Evolutionary conservation across 1,140 invertebrate genomes (phyloP).

Genomic region (Drosophila arizonae): DNA sequence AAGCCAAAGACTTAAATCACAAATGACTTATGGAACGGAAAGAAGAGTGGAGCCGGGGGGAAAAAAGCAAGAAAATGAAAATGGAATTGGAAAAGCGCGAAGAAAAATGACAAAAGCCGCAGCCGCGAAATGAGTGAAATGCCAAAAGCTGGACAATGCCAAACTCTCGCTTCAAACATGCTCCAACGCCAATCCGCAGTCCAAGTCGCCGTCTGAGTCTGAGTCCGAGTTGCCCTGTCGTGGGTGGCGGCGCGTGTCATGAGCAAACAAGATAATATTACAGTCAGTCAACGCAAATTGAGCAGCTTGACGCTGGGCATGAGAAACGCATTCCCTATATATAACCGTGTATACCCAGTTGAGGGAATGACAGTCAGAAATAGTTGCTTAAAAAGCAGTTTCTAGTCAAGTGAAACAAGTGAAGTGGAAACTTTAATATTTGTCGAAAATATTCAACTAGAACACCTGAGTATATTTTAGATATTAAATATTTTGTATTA

Average conservation of each 20-base stretch:
- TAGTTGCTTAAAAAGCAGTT: neutral
- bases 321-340: neutral
- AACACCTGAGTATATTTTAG: too few species aligned
- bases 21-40: slow-evolving; percentile 45
- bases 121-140: slow-evolving; percentile 48
- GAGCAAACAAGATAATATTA: slow-evolving; percentile 80
- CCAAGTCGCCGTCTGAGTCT: neutral
- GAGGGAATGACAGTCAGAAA: neutral
- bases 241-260: slow-evolving; percentile 67
- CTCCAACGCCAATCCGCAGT: neutral
- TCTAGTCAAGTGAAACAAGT: too few species aligned
- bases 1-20: slow-evolving; percentile 57
- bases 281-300: slow-evolving; percentile 73
- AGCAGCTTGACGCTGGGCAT: slow-evolving; percentile 33
- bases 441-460: too few species aligned
- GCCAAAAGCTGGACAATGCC: slow-evolving; percentile 23
- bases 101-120: slow-evolving; percentile 63
- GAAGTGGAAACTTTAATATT: too few species aligned
- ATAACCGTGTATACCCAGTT: slow-evolving; percentile 4
- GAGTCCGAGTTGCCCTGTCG: neutral
- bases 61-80: slow-evolving; percentile 9
- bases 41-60: neutral
- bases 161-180: slow-evolving; percentile 28
- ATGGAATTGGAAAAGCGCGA: slow-evolving; percentile 6
- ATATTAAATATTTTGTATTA: too few species aligned